These are phyloP conservation scores for Petrocephalus microphthalmus DNA, from an alignment of 2,113 vertebrate genomes.

Conservation along the genomic window DNA sequence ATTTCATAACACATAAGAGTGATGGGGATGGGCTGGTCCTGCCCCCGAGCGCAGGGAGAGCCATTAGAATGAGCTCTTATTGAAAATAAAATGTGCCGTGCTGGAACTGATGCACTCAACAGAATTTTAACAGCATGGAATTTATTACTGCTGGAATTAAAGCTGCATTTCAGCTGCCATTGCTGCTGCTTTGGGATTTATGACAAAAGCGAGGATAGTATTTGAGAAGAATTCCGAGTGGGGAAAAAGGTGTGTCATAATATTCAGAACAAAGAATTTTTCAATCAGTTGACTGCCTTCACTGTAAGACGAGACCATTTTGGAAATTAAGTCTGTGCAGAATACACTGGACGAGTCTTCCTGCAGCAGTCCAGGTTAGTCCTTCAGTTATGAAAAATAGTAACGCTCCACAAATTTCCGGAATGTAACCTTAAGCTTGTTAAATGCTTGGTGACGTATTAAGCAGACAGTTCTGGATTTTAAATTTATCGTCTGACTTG, in stretches of 20 bases:
- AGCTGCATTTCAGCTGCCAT: not conserved
- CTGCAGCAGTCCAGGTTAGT: constrained; percentile 12
- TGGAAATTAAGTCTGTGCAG: constrained; percentile 31
- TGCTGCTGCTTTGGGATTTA: constrained; percentile 8
- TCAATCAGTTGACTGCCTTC: constrained; percentile 25
- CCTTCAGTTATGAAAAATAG: not conserved
- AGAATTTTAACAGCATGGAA: not conserved
- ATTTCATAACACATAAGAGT: not conserved
- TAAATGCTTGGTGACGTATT: not conserved
- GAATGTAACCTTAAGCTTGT: not conserved
- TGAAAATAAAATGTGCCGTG: not conserved
- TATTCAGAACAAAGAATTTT: constrained; percentile 26
- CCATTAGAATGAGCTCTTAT: constrained; percentile 2
- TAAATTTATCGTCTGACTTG: not conserved
- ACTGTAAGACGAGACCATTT: constrained; percentile 33
- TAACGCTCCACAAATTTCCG: not conserved
- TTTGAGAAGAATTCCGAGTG: constrained; percentile 13
- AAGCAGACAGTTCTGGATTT: not conserved
- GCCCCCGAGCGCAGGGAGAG: not conserved
- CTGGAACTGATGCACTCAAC: not conserved
- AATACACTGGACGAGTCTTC: not conserved
- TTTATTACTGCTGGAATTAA: not conserved
- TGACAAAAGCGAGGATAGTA: not conserved
- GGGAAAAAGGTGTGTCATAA: constrained; percentile 13
- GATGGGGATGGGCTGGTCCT: not conserved